These are phyloP conservation scores for Drosophila chauvacae DNA, from an alignment of 1,140 invertebrate genomes.

Conservation along the genomic window DNA sequence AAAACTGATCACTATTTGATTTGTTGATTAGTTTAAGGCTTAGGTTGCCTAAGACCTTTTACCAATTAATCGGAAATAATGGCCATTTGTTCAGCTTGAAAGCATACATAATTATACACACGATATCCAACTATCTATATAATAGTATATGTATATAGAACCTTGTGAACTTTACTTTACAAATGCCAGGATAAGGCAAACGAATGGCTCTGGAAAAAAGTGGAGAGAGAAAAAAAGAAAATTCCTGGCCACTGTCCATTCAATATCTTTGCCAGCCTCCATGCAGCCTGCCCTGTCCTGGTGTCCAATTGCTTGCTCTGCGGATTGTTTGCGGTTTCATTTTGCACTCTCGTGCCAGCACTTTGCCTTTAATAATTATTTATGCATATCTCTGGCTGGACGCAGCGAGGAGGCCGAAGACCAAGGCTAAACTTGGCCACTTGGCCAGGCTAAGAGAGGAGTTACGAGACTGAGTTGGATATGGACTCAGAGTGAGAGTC, in stretches of 20 bases:
- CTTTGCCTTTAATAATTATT: slow-evolving; percentile 57
- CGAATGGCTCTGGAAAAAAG: neutral
- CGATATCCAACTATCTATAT: neutral
- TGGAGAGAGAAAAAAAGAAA: neutral
- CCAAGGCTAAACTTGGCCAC: slow-evolving; percentile 20
- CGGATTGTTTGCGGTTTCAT: slow-evolving; percentile 52
- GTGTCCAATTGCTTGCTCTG: slow-evolving; percentile 23
- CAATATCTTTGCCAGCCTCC: slow-evolving; percentile 8
- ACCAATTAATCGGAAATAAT: slow-evolving; percentile 2
- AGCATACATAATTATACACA: slow-evolving; percentile 16
- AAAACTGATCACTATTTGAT: slow-evolving; percentile 9
- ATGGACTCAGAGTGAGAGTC: neutral
- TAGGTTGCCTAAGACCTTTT: neutral
- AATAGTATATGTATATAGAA: neutral
- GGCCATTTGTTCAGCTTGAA: neutral
- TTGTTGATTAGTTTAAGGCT: neutral
- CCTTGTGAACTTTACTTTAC: slow-evolving; percentile 1
- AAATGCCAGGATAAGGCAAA: neutral
- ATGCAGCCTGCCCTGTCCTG: neutral
- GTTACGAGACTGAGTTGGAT: slow-evolving; percentile 2
- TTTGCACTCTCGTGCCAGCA: slow-evolving; percentile 38
- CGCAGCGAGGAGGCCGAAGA: neutral
- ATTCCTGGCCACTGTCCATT: slow-evolving; percentile 12
- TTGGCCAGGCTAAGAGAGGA: neutral
- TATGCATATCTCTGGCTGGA: slow-evolving; percentile 45